Evolutionary conservation across 1,140 invertebrate genomes (phyloP), one percentile per base, ranked within the genome.

Genomic region (Venturia canescens): DNA sequence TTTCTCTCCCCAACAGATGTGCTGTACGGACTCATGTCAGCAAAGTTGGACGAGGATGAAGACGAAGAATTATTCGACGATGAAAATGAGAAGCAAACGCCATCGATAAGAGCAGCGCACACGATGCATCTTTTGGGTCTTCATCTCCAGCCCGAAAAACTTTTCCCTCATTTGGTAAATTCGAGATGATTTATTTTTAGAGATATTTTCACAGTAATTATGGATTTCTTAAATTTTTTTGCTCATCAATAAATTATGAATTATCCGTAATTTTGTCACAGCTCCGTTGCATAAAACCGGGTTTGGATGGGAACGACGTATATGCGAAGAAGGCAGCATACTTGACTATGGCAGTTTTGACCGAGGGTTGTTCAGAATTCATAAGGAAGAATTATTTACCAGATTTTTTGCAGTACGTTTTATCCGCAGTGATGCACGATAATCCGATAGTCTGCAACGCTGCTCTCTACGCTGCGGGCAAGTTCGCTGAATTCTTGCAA

Each of bases 401-500:
- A 83, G 89, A 93, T 5, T 95, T 97, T 88, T 86, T 97, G 15
- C 93, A 94, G 67, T 95, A 94, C 82, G 94, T 96, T 29, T 95
- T 94, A 85, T 90, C 93, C 80, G 97, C 96, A 21, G 95, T 97
- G 44, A 93, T 91, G 11, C 94, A 96, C 91, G 85, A 90, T 1
- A 90, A 93, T 69, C 90, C 92, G 0, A 87, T 94, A 16, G 96
- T 96, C 2, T 92, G 95, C 48, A 96, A 96, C 90, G 94, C 95
- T 7, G 96, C 96, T 0, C 93, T 97, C 15, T 97, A 96, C 91
- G 95, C 96, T 0, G 90, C 97, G 0, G 96, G 96, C 0, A 96
- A 97, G 88, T 97, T 97, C 88, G 95, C 96, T 0, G 96, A 97
- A 89, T 94, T 95, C 92, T 89, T 97, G 26, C 96, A 97, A 89